These are phyloP conservation scores for Scatophagus argus DNA, from an alignment of 2,113 vertebrate genomes.

Conservation along the genomic window DNA sequence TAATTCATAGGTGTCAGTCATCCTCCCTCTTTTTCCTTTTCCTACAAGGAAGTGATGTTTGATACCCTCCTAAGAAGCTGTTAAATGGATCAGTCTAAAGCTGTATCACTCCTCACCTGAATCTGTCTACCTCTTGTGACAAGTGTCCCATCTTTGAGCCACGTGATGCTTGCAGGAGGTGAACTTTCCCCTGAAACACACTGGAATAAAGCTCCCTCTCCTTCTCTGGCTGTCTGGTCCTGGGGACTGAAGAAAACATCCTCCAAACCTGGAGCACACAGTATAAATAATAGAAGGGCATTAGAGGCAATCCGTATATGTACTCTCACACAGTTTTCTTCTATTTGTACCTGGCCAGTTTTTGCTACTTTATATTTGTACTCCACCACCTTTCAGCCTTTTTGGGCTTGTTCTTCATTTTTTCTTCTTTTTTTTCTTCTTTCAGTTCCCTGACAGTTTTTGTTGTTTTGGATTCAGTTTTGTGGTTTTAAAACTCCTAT, in stretches of 20 bases:
- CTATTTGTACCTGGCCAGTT: no score
- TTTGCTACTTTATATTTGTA: no score
- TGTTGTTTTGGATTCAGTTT: no score
- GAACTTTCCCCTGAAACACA: slow-evolving; percentile 86
- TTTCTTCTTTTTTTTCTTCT: no score
- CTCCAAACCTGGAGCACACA: slow-evolving; percentile 78
- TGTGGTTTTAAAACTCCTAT: no score
- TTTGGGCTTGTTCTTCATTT: no score
- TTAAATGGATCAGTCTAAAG: not conserved
- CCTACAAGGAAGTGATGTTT: not conserved
- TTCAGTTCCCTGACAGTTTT: no score
- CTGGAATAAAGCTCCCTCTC: slow-evolving; percentile 78
- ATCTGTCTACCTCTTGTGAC: slow-evolving; percentile 78
- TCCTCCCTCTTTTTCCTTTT: not conserved
- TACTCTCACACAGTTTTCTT: no score
- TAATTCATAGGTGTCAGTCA: not conserved
- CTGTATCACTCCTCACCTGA: slow-evolving; percentile 69
- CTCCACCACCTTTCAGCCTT: no score
- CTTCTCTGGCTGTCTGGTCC: slow-evolving; percentile 74
- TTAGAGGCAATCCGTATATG: not conserved
- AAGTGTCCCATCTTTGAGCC: slow-evolving; percentile 79
- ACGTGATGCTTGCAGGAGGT: slow-evolving; percentile 79
- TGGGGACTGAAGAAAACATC: slow-evolving; percentile 83
- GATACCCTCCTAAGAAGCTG: not conserved
- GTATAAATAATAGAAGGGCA: not conserved